These are phyloP conservation scores for Calephelis virginiensis DNA, from an alignment of 1,140 invertebrate species.

Conservation along the genomic window DNA sequence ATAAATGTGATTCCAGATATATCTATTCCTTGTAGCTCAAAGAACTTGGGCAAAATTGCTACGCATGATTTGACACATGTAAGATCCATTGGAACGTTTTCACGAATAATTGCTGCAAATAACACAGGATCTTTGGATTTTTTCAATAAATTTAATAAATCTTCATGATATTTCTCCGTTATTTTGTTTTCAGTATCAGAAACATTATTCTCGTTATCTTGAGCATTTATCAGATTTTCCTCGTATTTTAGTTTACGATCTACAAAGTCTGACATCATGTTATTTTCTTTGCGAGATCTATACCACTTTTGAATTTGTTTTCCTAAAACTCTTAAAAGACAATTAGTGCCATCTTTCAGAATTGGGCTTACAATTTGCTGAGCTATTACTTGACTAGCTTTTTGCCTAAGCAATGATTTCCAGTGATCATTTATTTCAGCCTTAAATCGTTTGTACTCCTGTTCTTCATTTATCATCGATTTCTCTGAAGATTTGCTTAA, in stretches of 20 bases:
- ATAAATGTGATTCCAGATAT: constrained; percentile 4
- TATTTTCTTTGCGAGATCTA: constrained; percentile 11
- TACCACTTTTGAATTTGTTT: constrained; percentile 15
- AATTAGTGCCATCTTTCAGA: background rate
- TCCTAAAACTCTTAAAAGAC: constrained; percentile 1
- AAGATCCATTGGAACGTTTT: constrained; percentile 21
- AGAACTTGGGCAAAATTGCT: background rate
- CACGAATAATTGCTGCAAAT: constrained; percentile 20
- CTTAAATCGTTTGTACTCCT: constrained; percentile 14
- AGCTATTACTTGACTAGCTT: constrained; percentile 14
- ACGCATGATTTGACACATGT: constrained; percentile 9
- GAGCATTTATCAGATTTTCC: constrained; percentile 7
- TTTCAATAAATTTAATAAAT: constrained; percentile 19
- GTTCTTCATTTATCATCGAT: background rate
- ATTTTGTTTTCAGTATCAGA: constrained; percentile 4
- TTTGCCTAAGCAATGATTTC: constrained; percentile 12
- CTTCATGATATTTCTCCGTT: constrained; percentile 10
- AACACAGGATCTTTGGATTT: constrained; percentile 15
- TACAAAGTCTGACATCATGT: constrained; percentile 1
- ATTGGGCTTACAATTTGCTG: constrained; percentile 12
- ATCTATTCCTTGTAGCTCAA: constrained; percentile 6
- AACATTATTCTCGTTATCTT: background rate
- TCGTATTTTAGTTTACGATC: constrained; percentile 15
- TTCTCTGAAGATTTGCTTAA: background rate
- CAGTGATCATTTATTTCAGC: constrained; percentile 16